phyloP scores from a whole-genome alignment of 2,888 invertebrate species.

The Ophion obscuratus region DNA sequence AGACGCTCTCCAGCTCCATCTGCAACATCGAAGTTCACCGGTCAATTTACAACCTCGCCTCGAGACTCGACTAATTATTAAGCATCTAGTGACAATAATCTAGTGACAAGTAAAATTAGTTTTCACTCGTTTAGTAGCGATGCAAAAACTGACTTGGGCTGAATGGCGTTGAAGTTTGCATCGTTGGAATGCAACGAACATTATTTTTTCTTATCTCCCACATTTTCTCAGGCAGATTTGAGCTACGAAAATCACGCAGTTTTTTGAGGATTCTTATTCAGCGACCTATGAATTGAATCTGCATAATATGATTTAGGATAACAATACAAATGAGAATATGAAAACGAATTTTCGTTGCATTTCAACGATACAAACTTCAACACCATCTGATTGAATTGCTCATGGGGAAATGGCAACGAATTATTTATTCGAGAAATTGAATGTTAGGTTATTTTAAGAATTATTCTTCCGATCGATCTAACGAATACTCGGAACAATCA shows the following conservation, averaged over 20 bases:
- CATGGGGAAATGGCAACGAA: background rate
- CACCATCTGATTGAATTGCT: background rate
- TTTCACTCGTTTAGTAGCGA: background rate
- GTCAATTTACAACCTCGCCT: background rate
- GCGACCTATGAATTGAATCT: too few relatives aligned
- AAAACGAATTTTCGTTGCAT: too few relatives aligned
- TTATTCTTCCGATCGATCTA: too few relatives aligned
- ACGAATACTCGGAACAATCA: too few relatives aligned
- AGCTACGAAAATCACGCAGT: too few relatives aligned
- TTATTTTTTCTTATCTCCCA: too few relatives aligned
- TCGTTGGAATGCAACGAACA: too few relatives aligned
- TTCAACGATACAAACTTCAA: too few relatives aligned
- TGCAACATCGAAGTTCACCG: conserved; percentile 83
- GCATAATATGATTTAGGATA: too few relatives aligned
- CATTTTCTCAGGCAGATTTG: too few relatives aligned
- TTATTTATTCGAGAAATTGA: background rate
- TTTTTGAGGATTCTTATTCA: too few relatives aligned
- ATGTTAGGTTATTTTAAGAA: background rate
- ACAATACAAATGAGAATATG: too few relatives aligned
- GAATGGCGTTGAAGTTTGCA: background rate
- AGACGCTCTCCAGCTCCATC: conserved; percentile 94
- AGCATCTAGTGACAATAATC: background rate
- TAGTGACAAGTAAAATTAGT: background rate
- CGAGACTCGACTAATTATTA: background rate
- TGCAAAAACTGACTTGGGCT: background rate